Base-by-base conservation (phyloP, 2,797 vertebrate genomes). In the Semaprochilodus insignis region DNA sequence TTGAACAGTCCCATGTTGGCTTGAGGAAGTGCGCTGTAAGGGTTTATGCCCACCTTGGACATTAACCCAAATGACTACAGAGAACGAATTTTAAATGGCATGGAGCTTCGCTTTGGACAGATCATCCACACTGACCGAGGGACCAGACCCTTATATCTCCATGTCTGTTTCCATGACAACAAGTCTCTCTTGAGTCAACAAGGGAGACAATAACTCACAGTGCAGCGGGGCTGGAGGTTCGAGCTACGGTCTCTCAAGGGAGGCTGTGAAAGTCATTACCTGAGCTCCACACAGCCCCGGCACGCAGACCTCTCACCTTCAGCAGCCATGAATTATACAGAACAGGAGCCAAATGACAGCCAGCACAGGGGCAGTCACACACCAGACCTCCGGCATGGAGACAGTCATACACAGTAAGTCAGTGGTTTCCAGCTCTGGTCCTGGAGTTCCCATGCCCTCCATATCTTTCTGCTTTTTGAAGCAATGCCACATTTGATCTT, bases 111-210 rank as follows among this genome's bases (percentile, higher is more conserved):
- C 25, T 21, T 73, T 80, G n/a, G 36, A 63, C 27, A 66, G 62
- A 65, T 75, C 57, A 8, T 23, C 59, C 54, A 60, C 19, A 36
- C 36, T 48, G 71, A 72, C 69, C 44, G 16, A 75, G 71, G 10
- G 55, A 59, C 17, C 74, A 23, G 17, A 54, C 54, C n/a, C 8
- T 52, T 40, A 57, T 82, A 76, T 71, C 72, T 59, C 89, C 92
- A 83, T 85, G 87, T 84, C 83, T 74, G 91, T 94, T 94, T 85
- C 90, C 89, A 93, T 92, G 91, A 89, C 87, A 88, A 81, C 89
- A 81, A 80, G 79, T 81, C 86, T 86, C 84, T 88, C 82, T 86
- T 78, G 81, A 86, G 88, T 91, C 89, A 93, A 91, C 88, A 92
- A 88, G 78, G 89, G 57, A 48, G 40, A 60, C 51, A 54, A 74